A percentile compares a stretch with the other conserved stretches of the same genome.
Conservation (phyloP, 1,140 invertebrate species). For the Pseudomyrmex pallidus region DNA sequence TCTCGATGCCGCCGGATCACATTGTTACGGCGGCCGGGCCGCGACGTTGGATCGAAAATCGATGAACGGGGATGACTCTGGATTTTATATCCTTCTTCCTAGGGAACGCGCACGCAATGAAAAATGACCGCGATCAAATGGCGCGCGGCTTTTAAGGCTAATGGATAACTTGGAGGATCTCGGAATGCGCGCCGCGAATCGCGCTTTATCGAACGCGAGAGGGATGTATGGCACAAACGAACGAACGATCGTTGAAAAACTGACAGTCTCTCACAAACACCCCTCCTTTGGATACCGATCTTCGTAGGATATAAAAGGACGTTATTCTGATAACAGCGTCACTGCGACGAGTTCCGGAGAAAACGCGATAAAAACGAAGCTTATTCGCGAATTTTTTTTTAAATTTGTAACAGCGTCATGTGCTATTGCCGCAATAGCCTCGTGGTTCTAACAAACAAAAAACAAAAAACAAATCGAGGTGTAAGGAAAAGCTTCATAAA, state of each 20-base stretch:
- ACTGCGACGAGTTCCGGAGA: slow-evolving; percentile 22
- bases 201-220: slow-evolving; percentile 32
- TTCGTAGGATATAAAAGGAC: slow-evolving; percentile 58
- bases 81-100: slow-evolving; percentile 18
- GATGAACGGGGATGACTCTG: slow-evolving; percentile 49
- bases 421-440: background rate
- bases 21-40: slow-evolving; percentile 42
- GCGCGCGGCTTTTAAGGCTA: slow-evolving; percentile 61
- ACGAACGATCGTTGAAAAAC: slow-evolving; percentile 46
- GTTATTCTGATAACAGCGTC: slow-evolving; percentile 27
- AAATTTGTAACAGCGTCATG: slow-evolving; percentile 7
- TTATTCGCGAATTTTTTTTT: slow-evolving; percentile 16
- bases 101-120: slow-evolving; percentile 13
- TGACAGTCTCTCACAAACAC: background rate
- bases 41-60: slow-evolving; percentile 14
- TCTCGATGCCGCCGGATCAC: slow-evolving; percentile 52
- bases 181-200: slow-evolving; percentile 42
- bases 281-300: background rate
- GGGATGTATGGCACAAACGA: background rate
- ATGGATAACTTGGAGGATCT: slow-evolving; percentile 56
- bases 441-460: background rate
- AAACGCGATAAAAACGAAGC: slow-evolving; percentile 38
- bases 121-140: slow-evolving; percentile 61
- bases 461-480: background rate
- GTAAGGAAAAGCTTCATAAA: slow-evolving; percentile 12